Evolutionary conservation across 2,797 vertebrate genomes (phyloP).

Genomic region (Helicolenus hilgendorfi): DNA sequence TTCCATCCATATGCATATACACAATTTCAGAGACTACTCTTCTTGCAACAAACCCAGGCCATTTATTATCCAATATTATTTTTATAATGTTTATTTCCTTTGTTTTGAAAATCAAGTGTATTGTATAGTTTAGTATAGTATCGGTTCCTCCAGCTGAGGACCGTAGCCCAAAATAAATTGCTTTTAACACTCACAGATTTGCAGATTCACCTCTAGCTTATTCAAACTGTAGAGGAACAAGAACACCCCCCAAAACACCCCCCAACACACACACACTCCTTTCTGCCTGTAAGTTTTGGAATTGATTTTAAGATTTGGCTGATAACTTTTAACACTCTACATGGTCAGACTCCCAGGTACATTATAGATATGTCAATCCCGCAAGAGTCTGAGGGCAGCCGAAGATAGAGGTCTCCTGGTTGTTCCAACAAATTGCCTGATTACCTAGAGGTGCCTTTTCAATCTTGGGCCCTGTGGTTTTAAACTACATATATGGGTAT

Average conservation of each 20-base stretch:
- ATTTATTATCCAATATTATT: background rate
- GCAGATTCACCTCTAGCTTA: background rate
- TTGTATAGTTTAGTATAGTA: background rate
- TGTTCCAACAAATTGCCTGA: slow-evolving; percentile 7
- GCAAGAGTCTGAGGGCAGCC: background rate
- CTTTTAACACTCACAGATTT: background rate
- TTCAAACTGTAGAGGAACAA: background rate
- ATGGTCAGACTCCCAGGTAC: background rate
- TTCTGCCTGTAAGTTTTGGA: background rate
- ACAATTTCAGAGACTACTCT: background rate
- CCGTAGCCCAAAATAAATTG: too few species aligned
- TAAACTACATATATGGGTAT: background rate
- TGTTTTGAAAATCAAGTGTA: background rate
- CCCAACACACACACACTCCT: too few species aligned
- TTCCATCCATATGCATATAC: background rate
- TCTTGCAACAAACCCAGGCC: background rate
- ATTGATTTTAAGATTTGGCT: slow-evolving; percentile 18
- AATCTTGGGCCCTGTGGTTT: background rate
- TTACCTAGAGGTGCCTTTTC: background rate
- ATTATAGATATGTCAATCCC: background rate
- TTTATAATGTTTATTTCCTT: background rate
- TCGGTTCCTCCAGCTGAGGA: background rate
- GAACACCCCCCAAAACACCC: background rate
- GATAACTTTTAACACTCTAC: slow-evolving; percentile 8
- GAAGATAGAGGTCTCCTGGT: background rate